These are phyloP conservation scores for Entelurus aequoreus DNA, from an alignment of 2,113 vertebrate genomes.

Conservation along the genomic window DNA sequence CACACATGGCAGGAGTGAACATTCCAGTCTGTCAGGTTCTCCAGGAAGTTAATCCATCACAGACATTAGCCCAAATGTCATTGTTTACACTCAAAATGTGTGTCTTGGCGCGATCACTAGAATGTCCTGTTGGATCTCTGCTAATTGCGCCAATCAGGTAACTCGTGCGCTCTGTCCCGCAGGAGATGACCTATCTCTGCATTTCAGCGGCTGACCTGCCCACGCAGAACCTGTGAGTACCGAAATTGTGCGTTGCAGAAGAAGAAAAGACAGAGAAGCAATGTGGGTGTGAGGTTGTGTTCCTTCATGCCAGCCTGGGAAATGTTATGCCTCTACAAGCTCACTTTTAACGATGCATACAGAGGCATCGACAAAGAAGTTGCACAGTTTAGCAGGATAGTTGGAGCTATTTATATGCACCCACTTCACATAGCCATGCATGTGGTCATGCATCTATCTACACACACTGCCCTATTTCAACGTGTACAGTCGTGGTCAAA, in stretches of 20 bases:
- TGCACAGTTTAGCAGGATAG: background rate
- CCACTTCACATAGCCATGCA: background rate
- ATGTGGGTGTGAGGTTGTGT: slow-evolving; percentile 48
- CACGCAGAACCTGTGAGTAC: slow-evolving; percentile 92
- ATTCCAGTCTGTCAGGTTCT: slow-evolving; percentile 47
- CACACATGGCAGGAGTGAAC: background rate
- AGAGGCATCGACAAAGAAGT: background rate
- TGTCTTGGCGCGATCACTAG: slow-evolving; percentile 18
- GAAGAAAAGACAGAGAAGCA: slow-evolving; percentile 8
- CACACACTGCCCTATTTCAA: background rate
- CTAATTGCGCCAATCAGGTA: slow-evolving; percentile 6
- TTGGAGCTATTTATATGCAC: background rate
- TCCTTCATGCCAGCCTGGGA: slow-evolving; percentile 35
- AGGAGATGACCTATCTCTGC: slow-evolving; percentile 96
- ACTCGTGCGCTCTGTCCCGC: slow-evolving; percentile 41
- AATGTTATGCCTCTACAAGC: slow-evolving; percentile 44
- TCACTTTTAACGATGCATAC: slow-evolving; percentile 3
- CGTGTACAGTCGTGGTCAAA: too few relatives aligned
- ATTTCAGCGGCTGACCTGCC: slow-evolving; percentile 91
- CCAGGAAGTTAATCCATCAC: slow-evolving; percentile 15
- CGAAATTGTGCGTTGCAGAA: slow-evolving; percentile 21
- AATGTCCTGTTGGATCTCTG: slow-evolving; percentile 8
- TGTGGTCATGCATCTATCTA: background rate
- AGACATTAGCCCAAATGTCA: too few relatives aligned
- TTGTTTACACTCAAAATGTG: too few relatives aligned